A percentile compares a stretch with the other conserved stretches of the same genome.
Conservation (phyloP, 2,113 vertebrate genomes). For the Odontesthes bonariensis region DNA sequence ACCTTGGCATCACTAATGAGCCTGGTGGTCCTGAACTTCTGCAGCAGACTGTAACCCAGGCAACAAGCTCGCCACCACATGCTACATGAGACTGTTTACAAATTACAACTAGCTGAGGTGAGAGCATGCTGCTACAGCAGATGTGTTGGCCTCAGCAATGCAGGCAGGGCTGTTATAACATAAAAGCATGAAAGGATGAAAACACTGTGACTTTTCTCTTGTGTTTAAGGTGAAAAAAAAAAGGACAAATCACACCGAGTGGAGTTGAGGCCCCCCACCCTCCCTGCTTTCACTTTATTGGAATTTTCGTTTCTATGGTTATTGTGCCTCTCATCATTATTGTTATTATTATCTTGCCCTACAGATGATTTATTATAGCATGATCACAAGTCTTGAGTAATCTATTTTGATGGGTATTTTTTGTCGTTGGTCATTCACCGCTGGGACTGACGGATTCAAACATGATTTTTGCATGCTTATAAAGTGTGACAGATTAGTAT, state of each 20-base stretch:
- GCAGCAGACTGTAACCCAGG: slow-evolving; percentile 76
- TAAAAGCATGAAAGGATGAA: background rate
- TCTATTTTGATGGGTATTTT: slow-evolving; percentile 29
- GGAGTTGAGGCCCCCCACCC: background rate
- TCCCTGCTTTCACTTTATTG: background rate
- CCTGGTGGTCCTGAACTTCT: slow-evolving; percentile 53
- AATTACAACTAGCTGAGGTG: slow-evolving; percentile 64
- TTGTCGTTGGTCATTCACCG: background rate
- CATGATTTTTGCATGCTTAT: background rate
- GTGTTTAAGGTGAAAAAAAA: background rate
- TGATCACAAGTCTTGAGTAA: slow-evolving; percentile 17
- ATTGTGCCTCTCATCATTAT: background rate
- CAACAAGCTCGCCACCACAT: slow-evolving; percentile 64
- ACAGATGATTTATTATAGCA: slow-evolving; percentile 10
- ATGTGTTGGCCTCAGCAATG: slow-evolving; percentile 30
- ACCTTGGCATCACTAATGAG: slow-evolving; percentile 77
- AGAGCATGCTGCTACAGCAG: slow-evolving; percentile 42
- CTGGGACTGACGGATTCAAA: slow-evolving; percentile 4
- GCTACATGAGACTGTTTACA: slow-evolving; percentile 69
- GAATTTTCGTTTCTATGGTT: slow-evolving; percentile 6
- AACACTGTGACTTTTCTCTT: background rate
- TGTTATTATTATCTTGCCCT: background rate
- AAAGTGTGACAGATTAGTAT: background rate
- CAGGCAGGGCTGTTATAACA: slow-evolving; percentile 6
- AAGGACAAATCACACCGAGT: slow-evolving; percentile 30